A percentile compares a stretch with the other conserved stretches of the same genome.
Evolutionary conservation across 1,140 invertebrate genomes (phyloP).

Genomic region (Trachymyrmex cornetzi): DNA sequence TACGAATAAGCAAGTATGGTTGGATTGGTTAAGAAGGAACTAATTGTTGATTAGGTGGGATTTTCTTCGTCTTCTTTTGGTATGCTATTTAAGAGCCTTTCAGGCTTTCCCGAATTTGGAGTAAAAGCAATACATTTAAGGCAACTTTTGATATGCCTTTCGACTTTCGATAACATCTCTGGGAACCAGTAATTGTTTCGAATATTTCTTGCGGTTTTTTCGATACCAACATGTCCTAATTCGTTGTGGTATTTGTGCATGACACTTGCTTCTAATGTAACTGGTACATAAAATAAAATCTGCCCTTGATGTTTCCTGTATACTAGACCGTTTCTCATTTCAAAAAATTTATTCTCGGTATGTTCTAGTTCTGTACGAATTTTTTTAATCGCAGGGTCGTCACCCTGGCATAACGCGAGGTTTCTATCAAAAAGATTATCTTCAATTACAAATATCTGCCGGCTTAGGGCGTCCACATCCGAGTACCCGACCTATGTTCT

Average conservation of each 20-base stretch:
- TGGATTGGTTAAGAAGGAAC: too few relatives aligned
- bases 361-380: constrained; percentile 1
- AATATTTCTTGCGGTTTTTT: too few relatives aligned
- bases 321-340: constrained; percentile 47
- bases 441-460: constrained; percentile 12
- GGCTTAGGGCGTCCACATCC: constrained; percentile 21
- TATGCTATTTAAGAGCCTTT: too few relatives aligned
- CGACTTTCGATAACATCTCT: too few relatives aligned
- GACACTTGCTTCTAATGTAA: constrained; percentile 64
- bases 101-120: too few relatives aligned
- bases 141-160: too few relatives aligned
- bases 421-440: constrained; percentile 16
- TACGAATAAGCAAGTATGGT: too few relatives aligned
- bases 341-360: constrained; percentile 15
- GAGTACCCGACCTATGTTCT: not conserved
- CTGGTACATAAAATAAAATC: constrained; percentile 56
- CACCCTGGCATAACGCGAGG: constrained; percentile 22
- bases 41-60: too few relatives aligned
- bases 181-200: too few relatives aligned
- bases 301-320: constrained; percentile 34
- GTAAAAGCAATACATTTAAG: too few relatives aligned
- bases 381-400: constrained; percentile 5
- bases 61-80: too few relatives aligned
- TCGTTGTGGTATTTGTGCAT: not conserved
- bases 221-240: too few relatives aligned